phyloP scores from a whole-genome alignment of 2,113 vertebrate genomes.

The Macrotis lagotis region DNA sequence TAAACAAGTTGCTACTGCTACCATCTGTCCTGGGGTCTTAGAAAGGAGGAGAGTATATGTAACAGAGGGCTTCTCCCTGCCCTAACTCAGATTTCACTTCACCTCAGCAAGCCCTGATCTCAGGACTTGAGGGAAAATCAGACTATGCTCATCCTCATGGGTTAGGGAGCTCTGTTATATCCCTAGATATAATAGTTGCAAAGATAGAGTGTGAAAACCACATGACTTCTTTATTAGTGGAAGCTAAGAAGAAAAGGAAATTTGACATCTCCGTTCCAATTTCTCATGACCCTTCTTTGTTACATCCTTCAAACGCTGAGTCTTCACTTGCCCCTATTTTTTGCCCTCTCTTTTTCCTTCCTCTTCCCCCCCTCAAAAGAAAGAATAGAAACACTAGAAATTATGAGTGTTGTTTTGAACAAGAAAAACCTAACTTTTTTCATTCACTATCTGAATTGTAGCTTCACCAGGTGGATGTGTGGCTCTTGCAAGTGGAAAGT shows the following conservation, averaged over 20 bases:
- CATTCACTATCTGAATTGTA: slow-evolving; percentile 72
- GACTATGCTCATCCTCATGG: not conserved
- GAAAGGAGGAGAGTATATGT: not conserved
- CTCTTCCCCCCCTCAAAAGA: not conserved
- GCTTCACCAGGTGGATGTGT: slow-evolving; percentile 88
- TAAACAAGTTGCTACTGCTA: not conserved
- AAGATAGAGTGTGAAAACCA: not conserved
- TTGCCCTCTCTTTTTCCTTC: not conserved
- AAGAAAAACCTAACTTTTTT: slow-evolving; percentile 16
- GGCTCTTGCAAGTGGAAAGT: slow-evolving; percentile 86
- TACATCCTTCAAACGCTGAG: not conserved
- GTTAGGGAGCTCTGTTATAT: not conserved
- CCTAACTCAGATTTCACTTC: not conserved
- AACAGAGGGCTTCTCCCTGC: not conserved
- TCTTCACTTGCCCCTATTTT: not conserved
- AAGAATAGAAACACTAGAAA: slow-evolving; percentile 1
- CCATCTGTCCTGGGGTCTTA: not conserved
- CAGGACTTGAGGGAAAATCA: not conserved
- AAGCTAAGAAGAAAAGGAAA: not conserved
- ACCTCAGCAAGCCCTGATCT: not conserved
- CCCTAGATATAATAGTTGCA: not conserved
- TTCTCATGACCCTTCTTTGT: not conserved
- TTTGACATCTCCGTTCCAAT: not conserved
- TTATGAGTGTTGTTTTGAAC: slow-evolving; percentile 10
- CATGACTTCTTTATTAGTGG: not conserved